These are phyloP conservation scores for Scomberomorus guttatus DNA, from an alignment of 2,797 vertebrate genomes.

Conservation along the genomic window DNA sequence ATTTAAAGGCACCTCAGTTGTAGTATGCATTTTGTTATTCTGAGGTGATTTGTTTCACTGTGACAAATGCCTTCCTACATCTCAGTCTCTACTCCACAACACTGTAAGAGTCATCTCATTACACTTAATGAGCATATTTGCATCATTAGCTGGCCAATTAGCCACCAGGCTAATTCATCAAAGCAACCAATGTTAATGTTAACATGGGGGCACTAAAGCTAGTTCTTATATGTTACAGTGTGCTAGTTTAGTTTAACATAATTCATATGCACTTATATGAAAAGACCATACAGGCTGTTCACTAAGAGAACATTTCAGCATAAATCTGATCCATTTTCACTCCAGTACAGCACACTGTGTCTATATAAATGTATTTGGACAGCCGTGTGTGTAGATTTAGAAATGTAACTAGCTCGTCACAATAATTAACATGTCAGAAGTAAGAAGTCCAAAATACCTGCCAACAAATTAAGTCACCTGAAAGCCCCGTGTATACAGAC, in stretches of 20 bases:
- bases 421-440: constrained; percentile 20
- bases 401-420: constrained; percentile 32
- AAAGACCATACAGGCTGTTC: background rate
- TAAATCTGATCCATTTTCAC: too few species aligned
- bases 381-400: constrained; percentile 1
- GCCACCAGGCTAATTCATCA: constrained; percentile 29
- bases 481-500: background rate
- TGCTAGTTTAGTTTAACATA: background rate
- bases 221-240: background rate
- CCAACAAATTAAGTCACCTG: background rate
- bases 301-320: too few species aligned
- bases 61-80: constrained; percentile 12
- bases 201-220: constrained; percentile 2
- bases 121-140: constrained; percentile 27
- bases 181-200: background rate
- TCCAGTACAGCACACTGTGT: too few species aligned
- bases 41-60: constrained; percentile 11
- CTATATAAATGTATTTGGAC: background rate
- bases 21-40: background rate
- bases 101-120: constrained; percentile 9
- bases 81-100: constrained; percentile 7
- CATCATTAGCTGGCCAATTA: constrained; percentile 51
- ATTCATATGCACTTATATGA: too few species aligned
- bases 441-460: background rate
- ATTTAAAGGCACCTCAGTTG: background rate